phyloP scores from a whole-genome alignment of 2,888 invertebrate genomes.

The Tolmerus cingulatus region DNA sequence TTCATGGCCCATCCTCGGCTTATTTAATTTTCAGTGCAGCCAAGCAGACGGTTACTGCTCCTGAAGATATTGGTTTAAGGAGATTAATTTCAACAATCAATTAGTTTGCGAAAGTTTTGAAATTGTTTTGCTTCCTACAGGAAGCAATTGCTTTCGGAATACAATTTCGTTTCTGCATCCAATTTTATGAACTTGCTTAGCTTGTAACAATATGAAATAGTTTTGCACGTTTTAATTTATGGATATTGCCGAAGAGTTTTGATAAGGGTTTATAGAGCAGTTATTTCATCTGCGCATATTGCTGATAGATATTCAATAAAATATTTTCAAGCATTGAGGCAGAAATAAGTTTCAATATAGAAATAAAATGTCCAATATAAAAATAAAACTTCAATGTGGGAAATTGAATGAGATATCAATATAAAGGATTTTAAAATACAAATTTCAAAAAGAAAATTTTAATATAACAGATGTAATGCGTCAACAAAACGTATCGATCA shows the following conservation, averaged over 20 bases:
- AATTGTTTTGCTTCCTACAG: not conserved
- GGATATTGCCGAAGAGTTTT: not conserved
- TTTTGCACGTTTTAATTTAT: not conserved
- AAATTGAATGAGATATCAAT: too few relatives aligned
- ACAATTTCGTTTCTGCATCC: not conserved
- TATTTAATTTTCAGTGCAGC: not conserved
- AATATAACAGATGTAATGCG: too few relatives aligned
- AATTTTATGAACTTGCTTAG: not conserved
- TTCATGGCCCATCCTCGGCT: not conserved
- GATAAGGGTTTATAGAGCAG: not conserved
- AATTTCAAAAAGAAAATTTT: too few relatives aligned
- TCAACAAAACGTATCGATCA: too few relatives aligned
- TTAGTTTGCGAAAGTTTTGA: not conserved
- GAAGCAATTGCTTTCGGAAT: not conserved
- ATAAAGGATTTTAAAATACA: too few relatives aligned
- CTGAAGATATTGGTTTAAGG: not conserved
- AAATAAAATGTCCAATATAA: too few relatives aligned
- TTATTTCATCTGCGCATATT: too few relatives aligned
- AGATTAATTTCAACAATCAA: not conserved
- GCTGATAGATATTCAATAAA: too few relatives aligned
- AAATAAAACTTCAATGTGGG: too few relatives aligned
- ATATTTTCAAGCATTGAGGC: accelerated
- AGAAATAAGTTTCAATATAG: too few relatives aligned
- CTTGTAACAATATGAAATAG: not conserved
- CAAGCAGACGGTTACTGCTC: not conserved